Evolutionary conservation across 1,140 invertebrate genomes (phyloP).

Genomic region (Caenorhabditis brenneri): DNA sequence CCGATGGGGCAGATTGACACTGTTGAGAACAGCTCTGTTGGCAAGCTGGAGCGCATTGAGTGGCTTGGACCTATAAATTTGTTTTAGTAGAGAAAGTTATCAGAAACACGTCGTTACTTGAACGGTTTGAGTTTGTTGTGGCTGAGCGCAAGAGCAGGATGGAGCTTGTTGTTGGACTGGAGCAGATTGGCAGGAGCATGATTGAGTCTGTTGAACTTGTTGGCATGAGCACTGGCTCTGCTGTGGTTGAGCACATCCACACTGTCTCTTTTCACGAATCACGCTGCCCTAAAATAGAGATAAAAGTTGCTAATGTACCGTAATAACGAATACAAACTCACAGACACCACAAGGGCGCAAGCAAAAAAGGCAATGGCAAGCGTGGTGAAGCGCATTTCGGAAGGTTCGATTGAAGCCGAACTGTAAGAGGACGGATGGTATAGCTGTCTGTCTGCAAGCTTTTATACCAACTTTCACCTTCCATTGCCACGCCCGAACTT

Average conservation of each 20-base stretch:
- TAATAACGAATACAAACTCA: background rate
- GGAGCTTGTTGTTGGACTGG: conserved; percentile 40
- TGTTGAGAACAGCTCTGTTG: conserved; percentile 49
- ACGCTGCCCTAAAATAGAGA: conserved; percentile 44
- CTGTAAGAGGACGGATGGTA: conserved; percentile 38
- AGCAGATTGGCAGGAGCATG: conserved; percentile 43
- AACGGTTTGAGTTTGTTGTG: conserved; percentile 46
- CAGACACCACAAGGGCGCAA: conserved; percentile 37
- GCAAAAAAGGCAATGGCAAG: conserved; percentile 27
- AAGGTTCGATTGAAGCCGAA: conserved; percentile 22
- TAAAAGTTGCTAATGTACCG: background rate
- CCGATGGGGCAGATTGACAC: conserved; percentile 28
- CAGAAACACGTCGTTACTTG: conserved; percentile 31
- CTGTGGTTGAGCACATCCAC: conserved; percentile 50
- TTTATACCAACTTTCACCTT: conserved; percentile 23
- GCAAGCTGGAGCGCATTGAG: conserved; percentile 52
- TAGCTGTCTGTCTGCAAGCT: background rate
- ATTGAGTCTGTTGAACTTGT: conserved; percentile 34
- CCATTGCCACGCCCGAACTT: conserved; percentile 28
- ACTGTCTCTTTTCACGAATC: conserved; percentile 56
- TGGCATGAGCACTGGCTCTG: conserved; percentile 48
- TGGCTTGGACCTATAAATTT: conserved; percentile 38
- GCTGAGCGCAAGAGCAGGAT: conserved; percentile 49
- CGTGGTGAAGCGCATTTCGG: conserved; percentile 34
- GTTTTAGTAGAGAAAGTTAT: background rate